Base-by-base conservation (phyloP, 2,888 invertebrate species). In the Exocentrus adspersus region DNA sequence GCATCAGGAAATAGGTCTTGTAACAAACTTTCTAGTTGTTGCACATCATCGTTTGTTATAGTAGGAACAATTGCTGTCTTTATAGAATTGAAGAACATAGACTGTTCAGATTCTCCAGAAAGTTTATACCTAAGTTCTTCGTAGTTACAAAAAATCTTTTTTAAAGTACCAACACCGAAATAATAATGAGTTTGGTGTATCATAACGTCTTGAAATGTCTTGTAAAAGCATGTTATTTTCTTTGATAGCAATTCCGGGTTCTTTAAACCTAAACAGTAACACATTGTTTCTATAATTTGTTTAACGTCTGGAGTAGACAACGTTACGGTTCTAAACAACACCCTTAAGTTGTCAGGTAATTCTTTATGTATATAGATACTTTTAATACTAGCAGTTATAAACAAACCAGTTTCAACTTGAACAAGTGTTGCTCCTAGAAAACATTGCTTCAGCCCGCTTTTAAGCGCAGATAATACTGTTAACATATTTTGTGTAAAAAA, bases 41-140 rank as follows among this genome's bases (percentile, higher is more conserved):
- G 91, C 32, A 93, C 89, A 81, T 96, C 95, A 75, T 91, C 90
- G 0, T 91, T 88, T 69, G 93, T 83, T 82, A 96, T 93, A 80
- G 95, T 94, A 0, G 95, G 93, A 62, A 92, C 83, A 84, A 95
- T 94, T 0, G 94, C 92, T 80, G 95, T 93, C 57, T 92, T 88
- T 62, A 96, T 89, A 7, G 94, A 93, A 56, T 92, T 86, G 37
- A 94, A 83, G 7, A 96, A 80, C 67, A 94, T 82, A 78, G 89
- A 85, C 78, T 90, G 90, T 82, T 93, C 93, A 71, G 88, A 85
- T 78, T 90, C 89, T 73, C 88, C 85, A 0, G 91, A 90, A 77
- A 86, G 89, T 75, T 86, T 87, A 60, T 89, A 83, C 81, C 92
- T 92, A 37, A 92, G 85, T 78, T 91, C 91, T 53, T 91, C 91